Evolutionary conservation across 2,113 vertebrate genomes (phyloP).

Genomic region (Elephas maximus): DNA sequence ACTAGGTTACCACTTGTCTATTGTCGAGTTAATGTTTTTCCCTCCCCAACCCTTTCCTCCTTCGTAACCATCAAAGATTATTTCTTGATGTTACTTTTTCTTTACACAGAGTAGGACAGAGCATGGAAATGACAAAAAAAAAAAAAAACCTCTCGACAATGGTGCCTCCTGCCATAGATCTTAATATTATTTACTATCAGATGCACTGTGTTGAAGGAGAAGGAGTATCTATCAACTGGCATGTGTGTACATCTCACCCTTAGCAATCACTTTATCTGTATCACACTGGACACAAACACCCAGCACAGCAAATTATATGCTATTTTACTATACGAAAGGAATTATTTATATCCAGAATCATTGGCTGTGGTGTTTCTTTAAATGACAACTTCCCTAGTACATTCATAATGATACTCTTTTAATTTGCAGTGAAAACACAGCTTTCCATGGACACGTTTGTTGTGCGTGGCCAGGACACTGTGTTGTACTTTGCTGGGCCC

Average conservation of each 20-base stretch:
- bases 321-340: not conserved
- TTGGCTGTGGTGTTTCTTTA: not conserved
- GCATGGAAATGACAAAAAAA: not conserved
- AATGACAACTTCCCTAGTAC: not conserved
- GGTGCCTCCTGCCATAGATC: not conserved
- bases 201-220: not conserved
- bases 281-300: not conserved
- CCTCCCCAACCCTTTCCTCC: no score
- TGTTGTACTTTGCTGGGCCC: not conserved
- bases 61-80: no score
- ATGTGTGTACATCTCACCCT: not conserved
- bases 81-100: not conserved
- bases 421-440: not conserved
- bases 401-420: conserved; percentile 9
- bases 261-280: not conserved
- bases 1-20: no score
- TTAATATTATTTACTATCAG: not conserved
- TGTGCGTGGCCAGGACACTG: not conserved
- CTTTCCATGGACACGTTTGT: not conserved
- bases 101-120: not conserved
- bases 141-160: not conserved
- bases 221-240: not conserved
- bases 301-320: not conserved
- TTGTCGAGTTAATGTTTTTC: no score
- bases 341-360: not conserved